Base-by-base conservation (phyloP, 2,113 vertebrate species). In the Prolemur simus region DNA sequence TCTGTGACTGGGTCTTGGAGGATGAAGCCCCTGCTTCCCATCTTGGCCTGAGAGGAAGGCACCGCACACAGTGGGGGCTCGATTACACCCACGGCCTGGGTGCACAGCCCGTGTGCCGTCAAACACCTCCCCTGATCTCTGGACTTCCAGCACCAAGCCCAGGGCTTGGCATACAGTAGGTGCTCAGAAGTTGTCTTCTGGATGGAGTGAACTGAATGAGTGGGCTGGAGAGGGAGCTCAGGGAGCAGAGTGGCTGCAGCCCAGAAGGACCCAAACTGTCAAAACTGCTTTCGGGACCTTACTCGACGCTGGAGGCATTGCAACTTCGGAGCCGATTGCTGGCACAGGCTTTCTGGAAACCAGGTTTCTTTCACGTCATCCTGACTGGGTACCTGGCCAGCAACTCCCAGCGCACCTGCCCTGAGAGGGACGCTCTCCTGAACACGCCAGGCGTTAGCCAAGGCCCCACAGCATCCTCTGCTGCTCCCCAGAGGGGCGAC, bases 351-450 rank as follows among this genome's bases (percentile, higher is more conserved):
- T 86, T 71, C 52, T 34, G 42, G 52, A 29, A 54, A 54, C 64
- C 0, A 1, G 2, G 15, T 37, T 63, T 63, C 73, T 15, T 73
- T 66, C n/a, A 10, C 20, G 0, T 34, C 23, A 45, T n/a, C 11
- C 37, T n/a, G 56, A 8, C 47, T 3, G 13, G 83, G 81, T 6
- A 29, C 29, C 10, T 3, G 6, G 23, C 54, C 23, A 45, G 58
- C 27, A n/a, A 12, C 15, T n/a, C 0, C 54, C 12, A 7, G 32
- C 80, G 52, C 7, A 27, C 32, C n/a, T 52, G 34, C 21, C 45
- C 27, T 18, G 45, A 45, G 89, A 56, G 74, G 83, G 74, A 56
- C 21, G 12, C 54, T 63, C 54, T 63, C 0, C 5, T 0, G 9
- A 49, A 10, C n/a, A 32, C 0, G 1, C n/a, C 81, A 23, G 66